Evolutionary conservation across 2,888 invertebrate species (phyloP), one percentile per base, ranked within the genome.

Genomic region (Sisyra terminalis): DNA sequence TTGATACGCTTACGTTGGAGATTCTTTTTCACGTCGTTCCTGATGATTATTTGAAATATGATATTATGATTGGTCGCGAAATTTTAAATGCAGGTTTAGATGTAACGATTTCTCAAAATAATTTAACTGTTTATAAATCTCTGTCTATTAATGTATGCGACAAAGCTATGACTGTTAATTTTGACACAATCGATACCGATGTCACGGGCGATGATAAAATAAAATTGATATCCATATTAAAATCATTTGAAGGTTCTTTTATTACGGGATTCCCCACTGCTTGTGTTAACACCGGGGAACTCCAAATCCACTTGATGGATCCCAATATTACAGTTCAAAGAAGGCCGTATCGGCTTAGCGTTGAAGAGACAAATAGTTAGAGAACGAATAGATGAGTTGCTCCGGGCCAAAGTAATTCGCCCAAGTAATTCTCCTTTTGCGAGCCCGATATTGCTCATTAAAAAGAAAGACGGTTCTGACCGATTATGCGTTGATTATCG

Each of bases 401-500:
- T 45, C 6, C 17, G 45, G 7, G 49, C 45, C 2, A 45, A 41
- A 30, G 45, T 50, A 40, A 47, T 50, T 45, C 44, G 48, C 24
- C 47, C 48, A 11, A 47, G 48, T 45, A 42, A 34, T 14, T 52
- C 50, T 9, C 47, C 51, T 2, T 51, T 46, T 41, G 45, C 50
- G 2, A 52, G 50, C 35, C 50, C 50, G 2, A 43, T 49, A 24
- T 30, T 52, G 17, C 35, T 51, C 4, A 49, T 52, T 1, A 46
- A 46, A 38, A 50, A 50, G 36, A 46, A 52, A 16, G 45, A 49
- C 29, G 49, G 50, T 5, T 44, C 47, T 2, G 46, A 48, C 29
- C 46, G 52, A 5, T 11, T 52, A 32, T 45, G 45, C 29, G 46
- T 50, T 3, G 50, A 51, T 46, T 54, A 46, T 44, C 47, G 51